A percentile compares a stretch with the other conserved stretches of the same genome.
These are phyloP conservation scores for Thomomys bottae DNA, from an alignment of 2,113 vertebrate genomes.

Conservation along the genomic window DNA sequence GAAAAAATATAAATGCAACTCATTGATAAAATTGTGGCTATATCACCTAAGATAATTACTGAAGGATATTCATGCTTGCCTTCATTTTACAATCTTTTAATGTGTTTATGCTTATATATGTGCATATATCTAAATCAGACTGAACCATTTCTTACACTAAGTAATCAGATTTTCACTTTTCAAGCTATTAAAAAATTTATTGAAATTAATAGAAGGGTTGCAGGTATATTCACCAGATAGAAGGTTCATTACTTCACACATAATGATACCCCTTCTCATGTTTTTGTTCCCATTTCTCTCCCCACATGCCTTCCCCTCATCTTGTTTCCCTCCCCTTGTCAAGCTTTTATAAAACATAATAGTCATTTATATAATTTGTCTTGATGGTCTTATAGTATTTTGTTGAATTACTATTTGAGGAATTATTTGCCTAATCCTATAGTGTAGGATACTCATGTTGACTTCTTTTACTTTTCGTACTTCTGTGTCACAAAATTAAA, in stretches of 20 bases:
- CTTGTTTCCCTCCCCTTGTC: too few relatives aligned
- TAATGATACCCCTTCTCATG: too few relatives aligned
- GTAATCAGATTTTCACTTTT: not conserved
- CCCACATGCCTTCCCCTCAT: too few relatives aligned
- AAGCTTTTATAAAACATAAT: not conserved
- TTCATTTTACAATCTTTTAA: not conserved
- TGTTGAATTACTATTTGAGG: not conserved
- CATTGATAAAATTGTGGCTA: not conserved
- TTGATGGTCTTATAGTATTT: not conserved
- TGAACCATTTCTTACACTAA: not conserved
- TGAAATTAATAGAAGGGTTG: too few relatives aligned
- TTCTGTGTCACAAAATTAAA: not conserved
- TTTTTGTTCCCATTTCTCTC: too few relatives aligned
- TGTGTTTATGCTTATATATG: not conserved
- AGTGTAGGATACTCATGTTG: not conserved
- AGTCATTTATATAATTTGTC: not conserved
- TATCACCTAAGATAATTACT: not conserved
- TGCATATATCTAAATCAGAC: not conserved
- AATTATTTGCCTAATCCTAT: not conserved
- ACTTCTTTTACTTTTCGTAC: not conserved
- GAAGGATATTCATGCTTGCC: not conserved
- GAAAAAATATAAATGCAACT: not conserved
- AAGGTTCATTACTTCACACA: too few relatives aligned
- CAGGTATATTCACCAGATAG: too few relatives aligned
- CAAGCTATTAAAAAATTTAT: not conserved